These are phyloP conservation scores for Tinamus major DNA, from an alignment of 2,797 vertebrate species.

Conservation along the genomic window DNA sequence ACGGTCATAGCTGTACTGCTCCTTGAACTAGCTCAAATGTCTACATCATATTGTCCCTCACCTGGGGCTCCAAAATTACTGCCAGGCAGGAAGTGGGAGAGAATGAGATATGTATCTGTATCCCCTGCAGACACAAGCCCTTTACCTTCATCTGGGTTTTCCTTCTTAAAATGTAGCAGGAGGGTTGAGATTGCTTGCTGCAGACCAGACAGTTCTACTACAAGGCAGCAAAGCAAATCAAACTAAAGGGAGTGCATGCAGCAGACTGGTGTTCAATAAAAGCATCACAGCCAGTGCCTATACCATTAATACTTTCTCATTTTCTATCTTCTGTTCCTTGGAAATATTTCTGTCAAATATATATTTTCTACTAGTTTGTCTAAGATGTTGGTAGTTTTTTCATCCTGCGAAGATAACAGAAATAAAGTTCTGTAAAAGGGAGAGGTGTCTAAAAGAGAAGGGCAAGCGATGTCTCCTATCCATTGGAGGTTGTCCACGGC, in stretches of 20 bases:
- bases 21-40: neutral
- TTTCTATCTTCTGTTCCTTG: neutral
- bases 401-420: neutral
- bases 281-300: neutral
- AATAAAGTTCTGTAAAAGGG: neutral
- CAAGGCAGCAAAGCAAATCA: neutral
- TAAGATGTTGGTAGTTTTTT: neutral
- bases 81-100: neutral
- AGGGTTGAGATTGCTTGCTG: neutral
- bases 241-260: neutral
- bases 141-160: neutral
- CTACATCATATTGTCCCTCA: neutral
- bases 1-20: neutral
- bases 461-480: no score
- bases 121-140: neutral
- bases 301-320: neutral
- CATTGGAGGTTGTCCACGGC: neutral
- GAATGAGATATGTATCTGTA: neutral
- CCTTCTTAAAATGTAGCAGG: neutral
- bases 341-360: neutral
- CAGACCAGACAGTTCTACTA: neutral
- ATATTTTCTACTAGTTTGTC: neutral
- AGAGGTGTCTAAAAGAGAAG: neutral
- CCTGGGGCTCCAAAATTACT: neutral
- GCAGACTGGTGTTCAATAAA: neutral